Evolutionary conservation across 1,140 invertebrate species (phyloP).

Genomic region (Centruroides sculpturatus): DNA sequence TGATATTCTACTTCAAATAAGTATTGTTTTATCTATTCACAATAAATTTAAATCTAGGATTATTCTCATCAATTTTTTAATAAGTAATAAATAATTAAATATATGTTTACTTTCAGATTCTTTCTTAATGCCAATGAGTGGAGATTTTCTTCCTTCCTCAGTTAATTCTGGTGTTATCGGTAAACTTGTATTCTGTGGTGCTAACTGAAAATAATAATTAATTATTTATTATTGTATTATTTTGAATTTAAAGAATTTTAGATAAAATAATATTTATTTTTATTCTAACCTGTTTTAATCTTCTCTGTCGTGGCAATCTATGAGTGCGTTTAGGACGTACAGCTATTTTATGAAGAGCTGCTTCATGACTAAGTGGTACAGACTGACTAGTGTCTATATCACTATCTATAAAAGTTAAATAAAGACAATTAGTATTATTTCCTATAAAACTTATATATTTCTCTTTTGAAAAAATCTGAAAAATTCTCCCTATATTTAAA

Average conservation of each 20-base stretch:
- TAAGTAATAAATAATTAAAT: no score
- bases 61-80: no score
- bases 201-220: background rate
- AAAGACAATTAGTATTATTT: constrained; percentile 18
- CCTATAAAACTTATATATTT: no score
- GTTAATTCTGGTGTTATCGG: background rate
- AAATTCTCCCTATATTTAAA: no score
- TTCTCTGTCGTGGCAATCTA: constrained; percentile 43
- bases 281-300: constrained; percentile 18
- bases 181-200: background rate
- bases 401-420: constrained; percentile 20
- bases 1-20: no score
- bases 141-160: background rate
- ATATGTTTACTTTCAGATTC: no score
- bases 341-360: constrained; percentile 58
- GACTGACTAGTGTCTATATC: constrained; percentile 25
- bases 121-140: background rate
- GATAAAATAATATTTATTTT: no score
- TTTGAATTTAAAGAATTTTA: no score
- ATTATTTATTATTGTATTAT: no score
- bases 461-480: no score
- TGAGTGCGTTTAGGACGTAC: constrained; percentile 55
- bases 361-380: constrained; percentile 52
- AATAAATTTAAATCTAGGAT: no score
- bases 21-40: no score